These are phyloP conservation scores for Pangasius sanitwongsei DNA, from an alignment of 2,797 vertebrate genomes.

Conservation along the genomic window DNA sequence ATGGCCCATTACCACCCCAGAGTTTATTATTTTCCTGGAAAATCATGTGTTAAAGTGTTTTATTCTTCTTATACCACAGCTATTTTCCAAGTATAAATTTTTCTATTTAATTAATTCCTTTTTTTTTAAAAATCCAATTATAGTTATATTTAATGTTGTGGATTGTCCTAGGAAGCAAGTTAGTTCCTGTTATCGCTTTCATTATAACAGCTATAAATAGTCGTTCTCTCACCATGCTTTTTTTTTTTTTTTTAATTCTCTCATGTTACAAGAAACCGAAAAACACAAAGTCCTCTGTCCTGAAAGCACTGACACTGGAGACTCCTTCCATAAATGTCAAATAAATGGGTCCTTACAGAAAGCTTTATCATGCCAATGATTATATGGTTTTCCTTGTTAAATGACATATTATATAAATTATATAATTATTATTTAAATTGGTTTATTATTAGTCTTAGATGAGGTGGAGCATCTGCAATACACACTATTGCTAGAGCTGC, in stretches of 20 bases:
- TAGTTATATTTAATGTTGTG: not conserved
- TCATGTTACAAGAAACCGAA: no score
- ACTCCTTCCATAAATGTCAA: not conserved
- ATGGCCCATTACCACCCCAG: not conserved
- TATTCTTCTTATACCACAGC: not conserved
- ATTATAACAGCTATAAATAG: not conserved
- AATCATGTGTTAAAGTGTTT: not conserved
- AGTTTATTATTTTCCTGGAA: not conserved
- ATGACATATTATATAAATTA: no score
- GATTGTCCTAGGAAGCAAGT: not conserved
- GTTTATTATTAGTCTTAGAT: not conserved
- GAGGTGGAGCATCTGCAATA: not conserved
- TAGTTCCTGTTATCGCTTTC: not conserved
- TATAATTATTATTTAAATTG: not conserved
- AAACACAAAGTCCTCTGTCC: no score
- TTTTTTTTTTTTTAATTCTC: no score
- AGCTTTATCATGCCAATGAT: no score
- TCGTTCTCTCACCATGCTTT: not conserved
- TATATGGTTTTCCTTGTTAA: no score
- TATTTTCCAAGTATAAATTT: not conserved
- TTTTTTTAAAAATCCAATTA: not conserved
- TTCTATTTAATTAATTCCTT: not conserved
- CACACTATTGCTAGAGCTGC: not conserved
- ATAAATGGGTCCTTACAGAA: not conserved
- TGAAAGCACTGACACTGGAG: no score